phyloP scores from a whole-genome alignment of 2,888 invertebrate species.

The Strigamia maritima region DNA sequence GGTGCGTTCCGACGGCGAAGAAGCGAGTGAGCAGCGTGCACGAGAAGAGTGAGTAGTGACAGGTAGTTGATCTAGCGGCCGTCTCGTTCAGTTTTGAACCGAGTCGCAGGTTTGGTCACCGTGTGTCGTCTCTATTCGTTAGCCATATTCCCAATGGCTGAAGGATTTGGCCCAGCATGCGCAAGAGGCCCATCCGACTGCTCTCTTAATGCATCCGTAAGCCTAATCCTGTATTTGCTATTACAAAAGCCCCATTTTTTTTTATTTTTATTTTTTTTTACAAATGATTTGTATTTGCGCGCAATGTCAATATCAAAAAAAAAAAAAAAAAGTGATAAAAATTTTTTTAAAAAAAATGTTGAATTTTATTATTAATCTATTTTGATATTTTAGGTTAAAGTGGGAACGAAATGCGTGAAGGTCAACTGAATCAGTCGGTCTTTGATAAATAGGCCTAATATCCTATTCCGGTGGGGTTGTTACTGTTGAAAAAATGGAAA shows the following conservation, averaged over 20 bases:
- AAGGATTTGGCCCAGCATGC: constrained; percentile 25
- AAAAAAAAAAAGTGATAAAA: too few relatives aligned
- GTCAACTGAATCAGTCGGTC: constrained; percentile 1
- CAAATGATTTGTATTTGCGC: not conserved
- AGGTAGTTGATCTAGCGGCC: constrained; percentile 3
- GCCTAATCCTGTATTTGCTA: constrained; percentile 9
- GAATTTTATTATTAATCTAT: too few relatives aligned
- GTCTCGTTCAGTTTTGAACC: not conserved
- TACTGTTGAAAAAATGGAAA: too few relatives aligned
- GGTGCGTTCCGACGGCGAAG: not conserved
- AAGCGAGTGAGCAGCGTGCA: not conserved
- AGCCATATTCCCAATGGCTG: constrained; percentile 8
- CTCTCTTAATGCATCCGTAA: constrained; percentile 33
- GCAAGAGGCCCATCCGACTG: constrained; percentile 21
- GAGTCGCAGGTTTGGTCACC: not conserved
- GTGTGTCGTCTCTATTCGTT: not conserved
- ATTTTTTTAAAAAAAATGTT: too few relatives aligned
- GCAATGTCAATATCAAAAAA: too few relatives aligned
- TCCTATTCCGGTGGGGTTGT: not conserved
- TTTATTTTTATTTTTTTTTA: too few relatives aligned
- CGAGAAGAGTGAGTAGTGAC: constrained; percentile 20
- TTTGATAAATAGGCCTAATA: not conserved
- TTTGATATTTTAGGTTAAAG: not conserved
- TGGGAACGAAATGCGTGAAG: not conserved
- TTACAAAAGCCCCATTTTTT: not conserved